Percentiles rank a stretch among this genome's conserved stretches.
These are phyloP conservation scores for Orthosia gracilis DNA, from an alignment of 2,888 invertebrate species.

Conservation along the genomic window DNA sequence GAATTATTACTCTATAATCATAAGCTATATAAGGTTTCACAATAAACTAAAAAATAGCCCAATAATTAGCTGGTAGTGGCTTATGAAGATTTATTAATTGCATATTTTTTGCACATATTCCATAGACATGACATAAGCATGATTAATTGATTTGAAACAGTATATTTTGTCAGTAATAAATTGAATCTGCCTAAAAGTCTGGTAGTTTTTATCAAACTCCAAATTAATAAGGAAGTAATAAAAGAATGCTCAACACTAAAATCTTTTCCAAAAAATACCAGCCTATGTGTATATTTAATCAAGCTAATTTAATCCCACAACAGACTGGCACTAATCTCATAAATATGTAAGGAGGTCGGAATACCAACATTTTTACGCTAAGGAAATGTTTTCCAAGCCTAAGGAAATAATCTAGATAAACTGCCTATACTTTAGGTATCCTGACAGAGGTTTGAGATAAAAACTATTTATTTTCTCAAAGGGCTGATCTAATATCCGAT, in stretches of 20 bases:
- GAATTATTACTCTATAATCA: background rate
- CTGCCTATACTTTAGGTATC: background rate
- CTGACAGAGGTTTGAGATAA: conserved; percentile 3
- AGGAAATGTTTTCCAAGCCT: background rate
- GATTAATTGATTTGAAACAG: too few species aligned
- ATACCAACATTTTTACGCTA: background rate
- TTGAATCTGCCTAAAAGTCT: too few species aligned
- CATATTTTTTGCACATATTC: background rate
- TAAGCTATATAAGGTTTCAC: background rate
- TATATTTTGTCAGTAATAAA: too few species aligned
- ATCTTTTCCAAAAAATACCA: background rate
- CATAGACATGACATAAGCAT: too few species aligned
- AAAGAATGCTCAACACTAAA: background rate
- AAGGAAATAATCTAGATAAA: conserved; percentile 18
- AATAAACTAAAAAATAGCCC: background rate
- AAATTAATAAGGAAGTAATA: background rate
- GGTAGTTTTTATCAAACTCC: too few species aligned
- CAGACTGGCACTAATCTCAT: conserved; percentile 16
- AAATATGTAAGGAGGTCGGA: conserved; percentile 26
- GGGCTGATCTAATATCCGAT: conserved; percentile 4
- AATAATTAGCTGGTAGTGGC: background rate
- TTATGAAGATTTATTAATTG: background rate
- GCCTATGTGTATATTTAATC: conserved; percentile 25
- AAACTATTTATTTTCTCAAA: conserved; percentile 16
- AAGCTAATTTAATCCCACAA: conserved; percentile 22